Base-by-base conservation (phyloP, 2,888 invertebrate genomes). In the Brenthis hecate region DNA sequence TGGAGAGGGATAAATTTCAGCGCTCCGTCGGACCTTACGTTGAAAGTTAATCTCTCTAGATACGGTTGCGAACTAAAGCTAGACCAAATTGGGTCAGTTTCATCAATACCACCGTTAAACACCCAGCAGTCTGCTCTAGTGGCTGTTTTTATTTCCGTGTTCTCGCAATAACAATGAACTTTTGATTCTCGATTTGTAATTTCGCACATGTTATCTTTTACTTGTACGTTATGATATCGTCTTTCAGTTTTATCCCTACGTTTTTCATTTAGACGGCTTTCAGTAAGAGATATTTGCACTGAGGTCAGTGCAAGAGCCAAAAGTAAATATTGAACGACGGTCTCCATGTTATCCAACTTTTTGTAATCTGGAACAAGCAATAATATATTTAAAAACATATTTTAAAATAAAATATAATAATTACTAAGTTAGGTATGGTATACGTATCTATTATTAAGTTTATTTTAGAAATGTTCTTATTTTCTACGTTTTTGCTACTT, bases 61-160 rank as follows among this genome's bases (percentile, higher is more conserved):
- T 94, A 93, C 23, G 94, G 94, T 80, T 97, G 97, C 13, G 95
- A 95, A 68, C 93, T 93, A 84, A 97, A 96, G 71, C 95, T 94
- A 56, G 93, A 91, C 97, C 97, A 97, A 74, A 96, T 93, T 13
- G 94, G 94, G 81, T 96, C 95, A 65, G 94, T 94, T 77, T 95
- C 95, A 71, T 94, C 94, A 13, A 94, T 94, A 16, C 95, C 95
- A 36, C 94, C 93, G 69, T 94, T 95, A 84, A 96, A 95, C n/a
- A 97, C 94, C 94, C 95, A 95, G 79, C 97, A 97, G 79, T 96
- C 96, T 6, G 96, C 96, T 72, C 94, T 94, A 13, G 95, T 95
- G 1, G 96, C 96, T 13, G 88, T 87, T 78, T 86, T 87, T n/a
- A 89, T 81, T 70, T 92, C 92, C 28, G 92, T 92, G 62, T 89